Evolutionary conservation across 1,140 invertebrate species (phyloP), one percentile per base, ranked within the genome.

Genomic region (Magallana gigas): DNA sequence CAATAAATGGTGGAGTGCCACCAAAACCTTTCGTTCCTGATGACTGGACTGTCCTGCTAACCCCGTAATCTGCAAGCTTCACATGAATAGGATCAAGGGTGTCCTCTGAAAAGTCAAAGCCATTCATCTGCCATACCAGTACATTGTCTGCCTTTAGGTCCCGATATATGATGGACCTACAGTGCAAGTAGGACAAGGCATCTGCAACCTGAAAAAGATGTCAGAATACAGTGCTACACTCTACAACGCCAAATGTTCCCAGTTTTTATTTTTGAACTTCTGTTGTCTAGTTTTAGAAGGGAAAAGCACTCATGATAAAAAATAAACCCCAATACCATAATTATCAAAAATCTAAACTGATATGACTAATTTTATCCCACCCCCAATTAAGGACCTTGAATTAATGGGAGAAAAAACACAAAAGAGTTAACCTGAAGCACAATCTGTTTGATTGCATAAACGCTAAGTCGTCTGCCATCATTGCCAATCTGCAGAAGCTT

Each of bases 81-180:
- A 99, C 97, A 91, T 98, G 97, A 2, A 99, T 97, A 62, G 93
- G 96, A 92, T 91, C 96, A 11, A 92, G 90, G 29, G 93, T 92
- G 76, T 90, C 86, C 23, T 92, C 91, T n/a, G 88, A 64, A 64
- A 90, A 88, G 23, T 88, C 82, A 23, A 96, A 86, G 0, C 97
- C 94, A 0, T 98, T 98, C 94, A 99, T 96, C 86, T 97, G 96
- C 98, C 98, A 99, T 8, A 99, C 98, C 1, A 99, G 94, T 80
- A 99, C 98, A 95, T 99, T 99, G 94, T 99, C 99, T 0, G 98
- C 98, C 95, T 99, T 99, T 0, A 99, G 95, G 95, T 99, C 99
- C 23, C 96, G 95, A 94, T 99, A 99, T 86, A 99, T 99, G 6
- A 99, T 98, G 88, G 97, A 97, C 86, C 98, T 96, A 36, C 97